Base-by-base conservation (phyloP, 2,113 vertebrate genomes). In the Acanthochromis polyacanthus region DNA sequence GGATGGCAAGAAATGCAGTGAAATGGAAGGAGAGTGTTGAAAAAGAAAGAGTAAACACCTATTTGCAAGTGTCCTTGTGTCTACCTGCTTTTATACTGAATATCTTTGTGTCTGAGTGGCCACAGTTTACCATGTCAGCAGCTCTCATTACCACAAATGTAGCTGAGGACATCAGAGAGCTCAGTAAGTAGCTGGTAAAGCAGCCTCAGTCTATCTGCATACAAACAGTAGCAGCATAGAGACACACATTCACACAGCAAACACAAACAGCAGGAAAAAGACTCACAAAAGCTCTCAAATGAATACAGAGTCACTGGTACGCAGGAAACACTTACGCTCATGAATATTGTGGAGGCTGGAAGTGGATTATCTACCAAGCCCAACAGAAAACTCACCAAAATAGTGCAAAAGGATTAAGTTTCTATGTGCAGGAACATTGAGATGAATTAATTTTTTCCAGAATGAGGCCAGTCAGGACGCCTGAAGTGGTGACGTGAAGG, bases 41-140 rank as follows among this genome's bases (percentile, higher is more conserved):
- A 67, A 70, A 43, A 55, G 46, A 68, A 0, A 43, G 46, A 63
- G 59, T 46, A 72, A 88, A 75, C 71, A 74, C 59, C 25, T 78
- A 63, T 83, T 65, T 84, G 67, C 20, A n/a, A 75, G 68, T 56
- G 15, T 66, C 70, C 61, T 73, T 81, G 67, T 78, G 55, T 68
- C 65, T 73, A 59, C 3, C 1, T 50, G 81, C 77, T 67, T 79
- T 78, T 60, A 71, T 61, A 17, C 43, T 58, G 72, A 78, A 79
- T 76, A 78, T 79, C 60, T 85, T 61, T 73, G 52, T 46, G 75
- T 84, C 76, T 83, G 80, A 86, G 81, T 75, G 83, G 78, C 81
- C 64, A 15, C 81, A 59, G 81, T 75, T 89, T 57, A 90, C 79
- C 67, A 77, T 86, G 89, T 90, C 83, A 75, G 83, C 78, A 65